phyloP scores from a whole-genome alignment of 1,140 invertebrate species.

The Tenebrio molitor region DNA sequence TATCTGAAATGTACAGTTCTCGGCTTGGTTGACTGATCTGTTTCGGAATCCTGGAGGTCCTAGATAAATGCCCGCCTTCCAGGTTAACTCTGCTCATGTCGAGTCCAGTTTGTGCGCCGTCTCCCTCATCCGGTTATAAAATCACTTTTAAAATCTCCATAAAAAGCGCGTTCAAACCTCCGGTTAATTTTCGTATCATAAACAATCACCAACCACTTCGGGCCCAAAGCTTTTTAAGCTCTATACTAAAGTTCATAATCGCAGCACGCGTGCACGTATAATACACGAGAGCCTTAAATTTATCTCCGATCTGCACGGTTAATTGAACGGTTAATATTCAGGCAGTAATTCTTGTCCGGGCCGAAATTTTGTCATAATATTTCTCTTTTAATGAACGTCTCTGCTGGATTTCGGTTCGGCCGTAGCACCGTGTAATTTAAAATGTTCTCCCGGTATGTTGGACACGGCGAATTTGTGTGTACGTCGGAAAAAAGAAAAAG shows the following conservation, averaged over 20 bases:
- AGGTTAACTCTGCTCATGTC: too few relatives aligned
- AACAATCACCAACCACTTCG: not conserved
- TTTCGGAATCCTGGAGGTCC: too few relatives aligned
- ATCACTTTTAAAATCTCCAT: not conserved
- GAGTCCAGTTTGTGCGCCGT: too few relatives aligned
- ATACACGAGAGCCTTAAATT: constrained; percentile 6
- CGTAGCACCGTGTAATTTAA: constrained; percentile 4
- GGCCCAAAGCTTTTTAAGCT: constrained; percentile 20
- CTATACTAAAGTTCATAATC: constrained; percentile 5
- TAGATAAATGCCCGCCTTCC: too few relatives aligned
- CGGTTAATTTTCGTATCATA: constrained; percentile 1
- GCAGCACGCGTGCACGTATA: constrained; percentile 11
- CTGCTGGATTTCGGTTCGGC: constrained; percentile 7
- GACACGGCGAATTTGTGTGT: not conserved
- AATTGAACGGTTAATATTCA: constrained; percentile 38
- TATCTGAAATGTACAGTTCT: too few relatives aligned
- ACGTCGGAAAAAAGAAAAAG: not conserved
- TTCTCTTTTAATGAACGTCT: constrained; percentile 36
- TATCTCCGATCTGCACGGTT: constrained; percentile 11
- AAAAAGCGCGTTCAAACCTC: not conserved
- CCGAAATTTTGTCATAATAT: constrained; percentile 39
- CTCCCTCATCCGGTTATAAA: not conserved
- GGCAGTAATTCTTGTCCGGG: not conserved
- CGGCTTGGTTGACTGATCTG: too few relatives aligned
- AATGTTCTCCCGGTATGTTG: not conserved